These are phyloP conservation scores for Pedionomus torquatus DNA, from an alignment of 2,113 vertebrate species.

Conservation along the genomic window DNA sequence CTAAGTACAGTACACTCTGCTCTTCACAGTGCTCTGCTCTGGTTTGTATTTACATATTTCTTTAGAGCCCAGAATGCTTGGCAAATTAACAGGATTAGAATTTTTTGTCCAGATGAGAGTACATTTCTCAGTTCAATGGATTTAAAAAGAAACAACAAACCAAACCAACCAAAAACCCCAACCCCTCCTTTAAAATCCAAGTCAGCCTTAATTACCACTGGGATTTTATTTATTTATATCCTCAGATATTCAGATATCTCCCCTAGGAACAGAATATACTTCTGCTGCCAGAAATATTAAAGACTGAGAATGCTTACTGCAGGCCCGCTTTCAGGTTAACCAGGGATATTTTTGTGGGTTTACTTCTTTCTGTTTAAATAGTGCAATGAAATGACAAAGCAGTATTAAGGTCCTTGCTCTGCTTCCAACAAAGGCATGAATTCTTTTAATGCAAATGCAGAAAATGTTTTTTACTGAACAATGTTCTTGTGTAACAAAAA, in stretches of 20 bases:
- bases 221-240: not conserved
- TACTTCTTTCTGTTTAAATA: not conserved
- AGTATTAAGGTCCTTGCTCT: not conserved
- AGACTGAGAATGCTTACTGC: not conserved
- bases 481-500: not conserved
- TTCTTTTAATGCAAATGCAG: not conserved
- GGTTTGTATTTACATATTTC: not conserved
- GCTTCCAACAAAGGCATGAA: not conserved
- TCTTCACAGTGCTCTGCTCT: not conserved
- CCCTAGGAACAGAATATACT: not conserved
- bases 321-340: not conserved
- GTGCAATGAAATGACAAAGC: not conserved
- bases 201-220: not conserved
- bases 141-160: not conserved
- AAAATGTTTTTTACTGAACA: not conserved
- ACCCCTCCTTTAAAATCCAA: not conserved
- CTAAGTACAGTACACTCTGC: not conserved
- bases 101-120: not conserved
- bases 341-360: not conserved
- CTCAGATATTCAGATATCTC: not conserved
- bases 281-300: not conserved
- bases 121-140: not conserved
- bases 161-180: not conserved
- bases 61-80: not conserved
- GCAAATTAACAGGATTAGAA: not conserved